Percentiles rank a stretch among this genome's conserved stretches.
These are phyloP conservation scores for Penaeus japonicus DNA, from an alignment of 1,140 invertebrate species.

Conservation along the genomic window DNA sequence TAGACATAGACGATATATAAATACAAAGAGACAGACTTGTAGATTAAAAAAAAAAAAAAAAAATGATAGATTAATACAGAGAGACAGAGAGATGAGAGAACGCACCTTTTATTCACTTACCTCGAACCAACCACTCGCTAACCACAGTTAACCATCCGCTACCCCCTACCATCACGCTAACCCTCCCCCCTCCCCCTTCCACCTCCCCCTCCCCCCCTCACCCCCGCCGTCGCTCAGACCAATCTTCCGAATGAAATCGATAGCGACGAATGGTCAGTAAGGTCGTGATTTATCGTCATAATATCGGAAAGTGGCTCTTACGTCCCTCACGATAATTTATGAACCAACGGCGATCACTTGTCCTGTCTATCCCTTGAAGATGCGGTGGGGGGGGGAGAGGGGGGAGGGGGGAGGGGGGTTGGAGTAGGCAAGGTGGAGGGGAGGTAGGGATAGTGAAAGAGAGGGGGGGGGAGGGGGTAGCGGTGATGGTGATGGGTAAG, in stretches of 20 bases:
- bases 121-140: no score
- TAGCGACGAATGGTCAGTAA: conserved; percentile 46
- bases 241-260: conserved; percentile 43
- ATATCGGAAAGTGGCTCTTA: conserved; percentile 53
- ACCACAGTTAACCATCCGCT: not conserved
- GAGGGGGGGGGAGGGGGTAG: not conserved
- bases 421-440: not conserved
- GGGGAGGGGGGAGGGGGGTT: not conserved
- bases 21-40: no score
- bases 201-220: not conserved
- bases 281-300: conserved; percentile 49
- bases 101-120: not conserved
- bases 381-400: not conserved
- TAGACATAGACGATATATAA: no score
- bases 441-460: not conserved
- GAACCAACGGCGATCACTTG: conserved; percentile 37
- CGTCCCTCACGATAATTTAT: conserved; percentile 42
- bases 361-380: conserved; percentile 12
- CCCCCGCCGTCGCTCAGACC: conserved; percentile 9
- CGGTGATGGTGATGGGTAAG: not conserved
- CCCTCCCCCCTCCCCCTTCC: not conserved
- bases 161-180: not conserved
- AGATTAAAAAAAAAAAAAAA: not conserved
- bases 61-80: not conserved
- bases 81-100: not conserved